A percentile compares a stretch with the other conserved stretches of the same genome.
phyloP scores from a whole-genome alignment of 2,888 invertebrate species.

The Leptinotarsa juncta region DNA sequence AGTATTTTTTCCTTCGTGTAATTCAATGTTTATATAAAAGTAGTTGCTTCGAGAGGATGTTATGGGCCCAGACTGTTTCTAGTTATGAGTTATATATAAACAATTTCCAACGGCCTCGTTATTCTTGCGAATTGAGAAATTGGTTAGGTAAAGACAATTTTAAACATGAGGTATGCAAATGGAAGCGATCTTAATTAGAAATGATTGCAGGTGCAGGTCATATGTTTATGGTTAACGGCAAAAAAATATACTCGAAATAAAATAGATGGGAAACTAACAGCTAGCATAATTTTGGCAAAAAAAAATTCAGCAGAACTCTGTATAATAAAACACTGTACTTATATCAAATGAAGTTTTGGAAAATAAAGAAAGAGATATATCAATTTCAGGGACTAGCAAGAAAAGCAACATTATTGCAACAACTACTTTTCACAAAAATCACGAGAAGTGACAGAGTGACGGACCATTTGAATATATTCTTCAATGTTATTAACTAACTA shows the following conservation, averaged over 20 bases:
- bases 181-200: conserved; percentile 36
- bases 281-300: conserved; percentile 6
- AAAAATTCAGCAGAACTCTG: conserved; percentile 3
- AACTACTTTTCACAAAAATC: not conserved
- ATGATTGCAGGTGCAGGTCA: conserved; percentile 15
- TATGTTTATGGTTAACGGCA: not conserved
- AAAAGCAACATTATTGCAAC: not conserved
- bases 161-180: conserved; percentile 37
- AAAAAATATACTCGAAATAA: not conserved
- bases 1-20: too few relatives aligned
- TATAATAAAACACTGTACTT: not conserved
- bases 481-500: conserved; percentile 7
- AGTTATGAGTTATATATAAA: not conserved
- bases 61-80: not conserved
- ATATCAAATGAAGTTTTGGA: not conserved
- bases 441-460: not conserved
- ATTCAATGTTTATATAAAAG: too few relatives aligned
- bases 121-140: conserved; percentile 14
- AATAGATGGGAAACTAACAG: conserved; percentile 1
- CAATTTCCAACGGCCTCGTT: not conserved
- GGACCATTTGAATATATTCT: conserved; percentile 17
- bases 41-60: not conserved
- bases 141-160: not conserved
- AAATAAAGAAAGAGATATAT: not conserved
- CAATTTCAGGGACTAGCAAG: not conserved